Base-by-base conservation (phyloP, 2,113 vertebrate genomes). In the Cyprinus carpio region DNA sequence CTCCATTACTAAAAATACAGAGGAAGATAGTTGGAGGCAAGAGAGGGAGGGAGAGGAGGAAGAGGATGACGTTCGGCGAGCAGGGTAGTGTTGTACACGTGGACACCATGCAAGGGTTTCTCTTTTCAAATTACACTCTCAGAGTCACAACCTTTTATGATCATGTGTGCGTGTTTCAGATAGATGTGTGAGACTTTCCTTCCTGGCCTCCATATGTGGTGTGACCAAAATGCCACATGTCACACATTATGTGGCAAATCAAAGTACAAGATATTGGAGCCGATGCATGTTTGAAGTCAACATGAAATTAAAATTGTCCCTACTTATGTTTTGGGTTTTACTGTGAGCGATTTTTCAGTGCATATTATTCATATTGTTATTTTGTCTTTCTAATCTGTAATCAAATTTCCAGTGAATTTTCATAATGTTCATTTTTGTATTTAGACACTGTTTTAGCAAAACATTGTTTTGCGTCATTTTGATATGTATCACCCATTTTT, bases 1-100 rank as follows among this genome's bases (percentile, higher is more conserved):
- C 87, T 77, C 78, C 72, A 84, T 78, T 65, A 88, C 87, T 88
- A 88, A 88, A 88, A 88, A 88, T 88, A 88, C 78, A 72, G 77
- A 84, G 78, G 67, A 83, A 82, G 87, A 78, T 40, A 78, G 79
- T 51, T 84, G 69, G 83, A 85, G 87, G 75, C 46, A 64, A 46
- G 31, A 78, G 81, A 77, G 72, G 43, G 51, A 79, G 81, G 27
- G 54, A 58, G 60, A 29, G 34, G 58, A 75, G 74, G 40, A 23
- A 76, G 69, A 83, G 74, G 13, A 27, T 79, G 85, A 69, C 72
- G 74, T 65, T 49, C 51, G 58, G 25, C 65, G 79, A 87, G 81
- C 87, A 82, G 80, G 64, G 29, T 75, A 76, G 54, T 37, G 62
- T 49, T 77, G 49, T 37, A 29, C 85, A 82, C 71, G 67, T 88